Percentiles rank a stretch among this genome's conserved stretches.
phyloP scores from a whole-genome alignment of 2,888 invertebrate species.

The Meghimatium bilineatum region DNA sequence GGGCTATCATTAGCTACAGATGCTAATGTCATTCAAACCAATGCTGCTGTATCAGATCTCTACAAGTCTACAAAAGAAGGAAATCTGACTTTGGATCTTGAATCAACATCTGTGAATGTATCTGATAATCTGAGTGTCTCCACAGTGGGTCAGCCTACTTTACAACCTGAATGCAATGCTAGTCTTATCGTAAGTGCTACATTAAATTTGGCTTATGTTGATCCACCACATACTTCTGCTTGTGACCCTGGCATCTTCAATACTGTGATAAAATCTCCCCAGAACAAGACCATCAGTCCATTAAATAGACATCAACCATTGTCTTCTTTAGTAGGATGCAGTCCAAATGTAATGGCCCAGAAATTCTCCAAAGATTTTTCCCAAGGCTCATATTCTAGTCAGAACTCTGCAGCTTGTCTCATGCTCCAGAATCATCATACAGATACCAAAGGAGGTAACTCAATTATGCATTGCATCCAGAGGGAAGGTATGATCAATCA shows the following conservation, averaged over 20 bases:
- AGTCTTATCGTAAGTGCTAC: background rate
- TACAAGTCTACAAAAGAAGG: background rate
- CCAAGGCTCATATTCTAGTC: background rate
- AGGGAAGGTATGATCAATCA: background rate
- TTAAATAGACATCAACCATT: background rate
- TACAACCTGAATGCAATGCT: background rate
- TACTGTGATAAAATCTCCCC: slow-evolving; percentile 31
- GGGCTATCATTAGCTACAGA: background rate
- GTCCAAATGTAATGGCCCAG: background rate
- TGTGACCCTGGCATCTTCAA: background rate
- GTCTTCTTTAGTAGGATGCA: background rate
- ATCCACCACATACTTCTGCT: background rate
- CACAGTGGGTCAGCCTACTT: background rate
- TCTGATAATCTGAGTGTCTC: background rate
- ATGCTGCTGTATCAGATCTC: background rate
- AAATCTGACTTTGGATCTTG: background rate
- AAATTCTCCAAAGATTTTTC: slow-evolving; percentile 3
- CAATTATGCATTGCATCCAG: slow-evolving; percentile 43
- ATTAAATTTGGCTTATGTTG: background rate
- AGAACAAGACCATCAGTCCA: slow-evolving; percentile 34
- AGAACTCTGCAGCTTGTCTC: background rate
- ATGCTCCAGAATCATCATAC: background rate
- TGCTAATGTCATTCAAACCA: background rate
- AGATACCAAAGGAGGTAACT: slow-evolving; percentile 52
- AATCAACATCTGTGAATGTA: background rate